These are phyloP conservation scores for Andrena cerasifolii DNA, from an alignment of 1,140 invertebrate species.

Conservation along the genomic window DNA sequence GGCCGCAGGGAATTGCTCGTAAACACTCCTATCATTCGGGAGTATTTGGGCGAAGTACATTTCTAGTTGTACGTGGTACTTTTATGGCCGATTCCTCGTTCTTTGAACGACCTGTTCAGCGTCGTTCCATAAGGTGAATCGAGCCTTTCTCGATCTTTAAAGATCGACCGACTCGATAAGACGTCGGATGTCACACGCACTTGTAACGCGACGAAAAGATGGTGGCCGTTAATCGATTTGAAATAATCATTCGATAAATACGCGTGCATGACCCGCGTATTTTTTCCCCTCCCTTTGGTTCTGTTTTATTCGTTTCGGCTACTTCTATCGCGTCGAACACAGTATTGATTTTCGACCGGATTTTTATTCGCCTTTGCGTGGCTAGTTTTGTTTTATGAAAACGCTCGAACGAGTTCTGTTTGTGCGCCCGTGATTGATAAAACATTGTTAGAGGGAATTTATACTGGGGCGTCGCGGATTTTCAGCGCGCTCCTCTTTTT, in stretches of 20 bases:
- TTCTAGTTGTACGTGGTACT: background rate
- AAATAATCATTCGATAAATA: constrained; percentile 1
- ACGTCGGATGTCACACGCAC: background rate
- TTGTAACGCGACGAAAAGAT: background rate
- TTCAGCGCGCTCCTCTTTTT: background rate
- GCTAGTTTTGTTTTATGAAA: constrained; percentile 6
- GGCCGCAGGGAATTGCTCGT: no score
- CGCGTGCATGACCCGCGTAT: no score
- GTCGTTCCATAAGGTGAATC: constrained; percentile 6
- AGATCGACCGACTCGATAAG: background rate
- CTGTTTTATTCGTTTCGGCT: constrained; percentile 21
- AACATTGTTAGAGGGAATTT: constrained; percentile 29
- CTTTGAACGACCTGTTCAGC: constrained; percentile 12
- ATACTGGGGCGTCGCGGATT: background rate
- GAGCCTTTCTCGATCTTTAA: background rate
- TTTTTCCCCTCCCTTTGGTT: background rate
- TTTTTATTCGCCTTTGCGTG: constrained; percentile 39
- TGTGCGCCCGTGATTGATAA: constrained; percentile 22
- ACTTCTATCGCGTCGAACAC: constrained; percentile 27
- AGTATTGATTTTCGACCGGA: constrained; percentile 44
- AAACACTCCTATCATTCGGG: no score
- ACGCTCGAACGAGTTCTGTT: constrained; percentile 16
- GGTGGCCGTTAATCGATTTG: constrained; percentile 5
- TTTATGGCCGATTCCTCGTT: background rate
- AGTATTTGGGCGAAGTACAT: background rate